These are phyloP conservation scores for Patella ulyssiponensis DNA, from an alignment of 2,888 invertebrate genomes.

Conservation along the genomic window DNA sequence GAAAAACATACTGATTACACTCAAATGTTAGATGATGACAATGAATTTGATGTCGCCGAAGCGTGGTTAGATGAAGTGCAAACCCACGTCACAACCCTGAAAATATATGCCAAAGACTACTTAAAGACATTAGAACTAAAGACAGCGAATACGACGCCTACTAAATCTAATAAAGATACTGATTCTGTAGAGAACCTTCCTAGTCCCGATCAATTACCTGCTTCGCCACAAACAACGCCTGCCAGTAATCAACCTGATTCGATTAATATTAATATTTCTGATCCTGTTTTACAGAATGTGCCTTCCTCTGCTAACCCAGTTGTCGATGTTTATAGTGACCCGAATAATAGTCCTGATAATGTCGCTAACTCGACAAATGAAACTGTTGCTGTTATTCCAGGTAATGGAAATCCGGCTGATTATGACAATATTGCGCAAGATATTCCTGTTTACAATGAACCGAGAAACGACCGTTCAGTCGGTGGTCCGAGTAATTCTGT, in stretches of 20 bases:
- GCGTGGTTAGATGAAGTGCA: neutral
- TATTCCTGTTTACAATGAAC: too few species aligned
- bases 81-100: neutral
- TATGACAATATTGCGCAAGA: neutral
- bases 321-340: neutral
- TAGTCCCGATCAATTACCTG: too few species aligned
- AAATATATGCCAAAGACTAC: too few species aligned
- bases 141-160: too few species aligned
- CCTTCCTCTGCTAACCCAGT: neutral
- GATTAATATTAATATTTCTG: neutral
- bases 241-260: neutral
- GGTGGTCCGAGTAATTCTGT: neutral
- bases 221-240: too few species aligned
- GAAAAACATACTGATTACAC: conserved; percentile 6
- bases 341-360: neutral
- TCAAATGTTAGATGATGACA: neutral
- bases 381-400: neutral
- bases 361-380: neutral
- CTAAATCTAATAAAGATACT: too few species aligned
- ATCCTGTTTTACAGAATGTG: neutral
- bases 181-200: too few species aligned
- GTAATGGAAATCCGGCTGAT: neutral
- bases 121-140: too few species aligned
- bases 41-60: neutral
- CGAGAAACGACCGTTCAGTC: too few species aligned